Percentiles rank a stretch among this genome's conserved stretches.
Conservation (phyloP, 2,797 vertebrate genomes). For the Chiroxiphia lanceolata region DNA sequence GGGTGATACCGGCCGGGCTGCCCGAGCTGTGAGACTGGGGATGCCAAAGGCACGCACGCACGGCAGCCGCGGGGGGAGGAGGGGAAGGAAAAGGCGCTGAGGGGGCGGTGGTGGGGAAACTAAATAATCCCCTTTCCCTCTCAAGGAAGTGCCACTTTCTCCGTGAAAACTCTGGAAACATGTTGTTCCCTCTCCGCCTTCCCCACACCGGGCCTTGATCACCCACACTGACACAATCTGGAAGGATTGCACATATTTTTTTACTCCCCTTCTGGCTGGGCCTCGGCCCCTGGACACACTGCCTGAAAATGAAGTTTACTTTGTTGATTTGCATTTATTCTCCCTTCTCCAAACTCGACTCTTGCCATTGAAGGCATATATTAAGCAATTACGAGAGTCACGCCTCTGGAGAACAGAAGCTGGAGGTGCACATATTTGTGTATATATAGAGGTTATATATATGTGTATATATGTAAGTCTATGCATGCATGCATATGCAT, state of each 20-base stretch:
- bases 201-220: conserved; percentile 55
- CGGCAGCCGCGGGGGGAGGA: not conserved
- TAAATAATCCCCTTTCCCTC: conserved; percentile 8
- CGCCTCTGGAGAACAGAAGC: conserved; percentile 60
- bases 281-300: conserved; percentile 49
- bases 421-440: conserved; percentile 25
- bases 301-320: conserved; percentile 80
- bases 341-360: conserved; percentile 39
- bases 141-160: conserved; percentile 67
- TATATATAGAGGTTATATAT: not conserved
- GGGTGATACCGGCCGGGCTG: conserved; percentile 13
- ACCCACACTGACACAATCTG: conserved; percentile 52
- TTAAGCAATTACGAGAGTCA: conserved; percentile 41
- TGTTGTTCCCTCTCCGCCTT: conserved; percentile 28
- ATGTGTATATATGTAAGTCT: not conserved
- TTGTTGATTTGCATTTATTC: conserved; percentile 33
- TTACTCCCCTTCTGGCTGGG: not conserved
- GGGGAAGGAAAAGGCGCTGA: not conserved
- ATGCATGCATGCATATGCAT: not conserved
- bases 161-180: conserved; percentile 66
- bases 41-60: conserved; percentile 45
- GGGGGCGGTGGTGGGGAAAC: not conserved
- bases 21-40: not conserved
- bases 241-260: conserved; percentile 37
- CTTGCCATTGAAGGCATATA: conserved; percentile 35